phyloP scores from a whole-genome alignment of 2,113 vertebrate genomes.

The Nibea albiflora region DNA sequence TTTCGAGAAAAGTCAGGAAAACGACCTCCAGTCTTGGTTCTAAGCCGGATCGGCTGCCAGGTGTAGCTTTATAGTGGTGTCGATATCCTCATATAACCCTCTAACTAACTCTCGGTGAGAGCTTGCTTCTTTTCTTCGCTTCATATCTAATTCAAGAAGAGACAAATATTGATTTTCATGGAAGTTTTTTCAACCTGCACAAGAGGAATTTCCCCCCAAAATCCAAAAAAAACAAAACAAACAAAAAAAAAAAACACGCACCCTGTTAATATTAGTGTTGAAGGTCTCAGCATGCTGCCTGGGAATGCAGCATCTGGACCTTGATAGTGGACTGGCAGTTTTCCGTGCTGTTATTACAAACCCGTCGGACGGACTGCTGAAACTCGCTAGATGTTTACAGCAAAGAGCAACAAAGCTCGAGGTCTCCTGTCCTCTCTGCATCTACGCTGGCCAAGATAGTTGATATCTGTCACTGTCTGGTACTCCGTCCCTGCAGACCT shows the following conservation, averaged over 20 bases:
- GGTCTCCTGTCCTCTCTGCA: slow-evolving; percentile 28
- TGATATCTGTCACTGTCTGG: slow-evolving; percentile 69
- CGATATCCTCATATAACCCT: not conserved
- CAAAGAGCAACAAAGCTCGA: slow-evolving; percentile 22
- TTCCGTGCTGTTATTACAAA: slow-evolving; percentile 40
- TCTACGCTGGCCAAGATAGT: slow-evolving; percentile 43
- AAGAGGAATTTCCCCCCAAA: not conserved
- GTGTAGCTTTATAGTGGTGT: not conserved
- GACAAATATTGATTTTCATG: slow-evolving; percentile 1
- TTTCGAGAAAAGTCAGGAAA: too few relatives aligned
- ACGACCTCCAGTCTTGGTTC: too few relatives aligned
- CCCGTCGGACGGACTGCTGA: not conserved
- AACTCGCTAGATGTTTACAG: slow-evolving; percentile 51
- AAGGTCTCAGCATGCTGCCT: slow-evolving; percentile 74
- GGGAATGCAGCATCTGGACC: slow-evolving; percentile 82
- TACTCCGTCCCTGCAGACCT: slow-evolving; percentile 62
- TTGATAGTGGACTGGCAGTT: slow-evolving; percentile 52
- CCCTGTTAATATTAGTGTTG: slow-evolving; percentile 42
- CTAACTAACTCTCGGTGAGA: too few relatives aligned
- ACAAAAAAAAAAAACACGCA: not conserved
- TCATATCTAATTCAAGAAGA: not conserved
- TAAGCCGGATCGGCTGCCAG: too few relatives aligned
- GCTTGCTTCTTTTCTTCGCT: not conserved
- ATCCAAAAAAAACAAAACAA: not conserved
- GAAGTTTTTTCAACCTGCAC: slow-evolving; percentile 33